These are phyloP conservation scores for Hypanus sabinus DNA, from an alignment of 2,113 vertebrate species.

Conservation along the genomic window DNA sequence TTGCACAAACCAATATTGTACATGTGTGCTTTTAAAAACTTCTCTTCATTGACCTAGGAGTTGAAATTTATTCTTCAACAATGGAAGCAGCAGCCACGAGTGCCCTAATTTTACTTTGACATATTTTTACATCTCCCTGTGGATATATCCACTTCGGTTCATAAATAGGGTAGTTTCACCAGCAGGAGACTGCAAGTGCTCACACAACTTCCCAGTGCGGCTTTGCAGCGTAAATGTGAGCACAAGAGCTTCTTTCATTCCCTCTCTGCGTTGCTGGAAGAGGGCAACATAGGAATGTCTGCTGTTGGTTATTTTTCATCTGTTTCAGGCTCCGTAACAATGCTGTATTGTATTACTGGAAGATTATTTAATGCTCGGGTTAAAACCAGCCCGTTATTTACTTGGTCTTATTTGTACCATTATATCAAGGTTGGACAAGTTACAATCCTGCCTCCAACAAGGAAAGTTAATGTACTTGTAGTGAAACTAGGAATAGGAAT, in stretches of 20 bases:
- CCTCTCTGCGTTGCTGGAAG: neutral
- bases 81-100: neutral
- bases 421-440: neutral
- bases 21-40: neutral
- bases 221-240: neutral
- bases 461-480: neutral
- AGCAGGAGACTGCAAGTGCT: slow-evolving; percentile 3
- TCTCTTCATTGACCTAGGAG: neutral
- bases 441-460: neutral
- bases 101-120: neutral
- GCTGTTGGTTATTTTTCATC: neutral
- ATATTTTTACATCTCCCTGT: neutral
- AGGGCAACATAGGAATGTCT: neutral
- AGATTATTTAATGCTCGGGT: neutral
- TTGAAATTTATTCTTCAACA: neutral
- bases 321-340: neutral
- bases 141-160: neutral
- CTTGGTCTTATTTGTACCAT: neutral
- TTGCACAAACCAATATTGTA: neutral
- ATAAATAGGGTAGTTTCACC: neutral
- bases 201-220: neutral
- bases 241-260: slow-evolving; percentile 16
- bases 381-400: neutral
- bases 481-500: neutral
- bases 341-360: neutral